phyloP scores from a whole-genome alignment of 2,888 invertebrate species.

The Tricholauxania praeusta region DNA sequence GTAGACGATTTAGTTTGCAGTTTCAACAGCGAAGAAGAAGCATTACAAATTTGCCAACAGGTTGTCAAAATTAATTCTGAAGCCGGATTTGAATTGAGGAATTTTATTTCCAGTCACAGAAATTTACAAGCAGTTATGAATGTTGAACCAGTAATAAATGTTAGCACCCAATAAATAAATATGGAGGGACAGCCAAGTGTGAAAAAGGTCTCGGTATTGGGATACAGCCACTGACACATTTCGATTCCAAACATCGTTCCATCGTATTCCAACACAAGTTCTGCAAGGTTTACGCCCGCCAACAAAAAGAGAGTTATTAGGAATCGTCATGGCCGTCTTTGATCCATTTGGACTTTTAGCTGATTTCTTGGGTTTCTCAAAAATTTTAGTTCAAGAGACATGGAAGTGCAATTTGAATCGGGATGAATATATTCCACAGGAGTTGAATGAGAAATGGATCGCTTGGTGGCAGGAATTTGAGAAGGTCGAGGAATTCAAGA shows the following conservation, averaged over 20 bases:
- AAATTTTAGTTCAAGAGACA: constrained; percentile 37
- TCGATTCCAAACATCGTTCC: constrained; percentile 25
- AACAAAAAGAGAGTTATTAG: constrained; percentile 38
- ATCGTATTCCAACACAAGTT: constrained; percentile 12
- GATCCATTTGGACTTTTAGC: constrained; percentile 46
- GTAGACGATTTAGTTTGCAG: constrained; percentile 8
- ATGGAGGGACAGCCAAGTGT: constrained; percentile 7
- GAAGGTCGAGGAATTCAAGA: constrained; percentile 3
- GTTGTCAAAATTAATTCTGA: constrained; percentile 6
- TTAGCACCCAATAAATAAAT: constrained; percentile 38
- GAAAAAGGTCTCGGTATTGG: constrained; percentile 46
- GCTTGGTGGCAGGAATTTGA: constrained; percentile 31
- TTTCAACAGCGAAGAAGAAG: neutral
- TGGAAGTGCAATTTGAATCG: constrained; percentile 37
- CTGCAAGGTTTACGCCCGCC: constrained; percentile 4
- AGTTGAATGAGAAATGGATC: constrained; percentile 20
- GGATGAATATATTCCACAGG: constrained; percentile 38
- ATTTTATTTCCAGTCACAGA: neutral
- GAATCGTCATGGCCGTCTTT: constrained; percentile 33
- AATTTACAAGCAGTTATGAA: constrained; percentile 4
- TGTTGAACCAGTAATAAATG: neutral
- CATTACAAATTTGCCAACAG: neutral
- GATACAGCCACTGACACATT: constrained; percentile 42
- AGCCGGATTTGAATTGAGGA: constrained; percentile 8
- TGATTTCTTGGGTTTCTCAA: constrained; percentile 44